Conservation (phyloP, 2,113 vertebrate genomes). For the Xyrauchen texanus region DNA sequence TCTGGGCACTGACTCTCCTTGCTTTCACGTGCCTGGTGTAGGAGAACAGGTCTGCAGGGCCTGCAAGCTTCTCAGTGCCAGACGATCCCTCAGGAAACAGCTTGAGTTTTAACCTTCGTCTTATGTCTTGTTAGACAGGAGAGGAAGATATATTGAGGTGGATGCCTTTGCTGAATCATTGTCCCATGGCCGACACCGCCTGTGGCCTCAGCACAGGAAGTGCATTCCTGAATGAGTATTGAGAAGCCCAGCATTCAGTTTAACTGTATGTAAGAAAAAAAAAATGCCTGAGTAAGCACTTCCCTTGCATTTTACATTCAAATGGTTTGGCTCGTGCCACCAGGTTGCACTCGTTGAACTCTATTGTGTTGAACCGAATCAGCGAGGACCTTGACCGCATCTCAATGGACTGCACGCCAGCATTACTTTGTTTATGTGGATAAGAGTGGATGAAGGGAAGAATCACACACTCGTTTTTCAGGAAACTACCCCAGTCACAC, state of each 20-base stretch:
- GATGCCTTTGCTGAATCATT: constrained; percentile 66
- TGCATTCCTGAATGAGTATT: constrained; percentile 60
- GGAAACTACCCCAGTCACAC: constrained; percentile 53
- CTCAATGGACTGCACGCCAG: background rate
- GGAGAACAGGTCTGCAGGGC: constrained; percentile 8
- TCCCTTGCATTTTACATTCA: constrained; percentile 43
- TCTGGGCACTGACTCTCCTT: constrained; percentile 53
- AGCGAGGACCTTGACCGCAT: background rate
- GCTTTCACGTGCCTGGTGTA: constrained; percentile 26
- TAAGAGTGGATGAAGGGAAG: constrained; percentile 22
- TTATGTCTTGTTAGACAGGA: background rate
- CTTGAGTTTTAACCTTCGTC: constrained; percentile 3
- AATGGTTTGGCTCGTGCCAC: constrained; percentile 28
- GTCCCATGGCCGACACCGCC: constrained; percentile 52
- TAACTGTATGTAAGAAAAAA: constrained; percentile 18
- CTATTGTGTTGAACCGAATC: constrained; percentile 10
- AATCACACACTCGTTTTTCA: constrained; percentile 38
- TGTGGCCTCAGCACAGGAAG: constrained; percentile 56
- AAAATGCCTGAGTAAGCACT: constrained; percentile 46
- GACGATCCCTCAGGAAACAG: constrained; percentile 13
- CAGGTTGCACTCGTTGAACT: constrained; percentile 33
- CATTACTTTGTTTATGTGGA: constrained; percentile 41
- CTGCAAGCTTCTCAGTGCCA: constrained; percentile 10
- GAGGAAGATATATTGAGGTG: background rate
- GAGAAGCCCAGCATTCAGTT: constrained; percentile 36